Percentiles rank a stretch among this genome's conserved stretches.
Evolutionary conservation across 23 tunicate species (phyloP).

Genomic region (Oikopleura dioica): DNA sequence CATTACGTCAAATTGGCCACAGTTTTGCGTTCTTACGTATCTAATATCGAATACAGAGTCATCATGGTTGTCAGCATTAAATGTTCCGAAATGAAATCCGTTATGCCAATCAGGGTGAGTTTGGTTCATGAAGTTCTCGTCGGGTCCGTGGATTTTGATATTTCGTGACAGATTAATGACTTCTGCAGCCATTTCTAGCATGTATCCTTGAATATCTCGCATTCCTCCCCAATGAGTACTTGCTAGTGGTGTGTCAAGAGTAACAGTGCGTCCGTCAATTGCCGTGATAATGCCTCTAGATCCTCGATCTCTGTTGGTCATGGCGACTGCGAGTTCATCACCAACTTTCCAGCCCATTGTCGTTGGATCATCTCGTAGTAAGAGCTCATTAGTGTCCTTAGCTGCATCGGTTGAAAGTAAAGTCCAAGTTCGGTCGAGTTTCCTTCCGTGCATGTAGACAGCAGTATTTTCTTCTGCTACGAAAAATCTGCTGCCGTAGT

Average conservation of each 20-base stretch:
- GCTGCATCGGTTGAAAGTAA: background rate
- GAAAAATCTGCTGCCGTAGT: too few species aligned
- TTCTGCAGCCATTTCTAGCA: constrained; percentile 7
- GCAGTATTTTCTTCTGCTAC: too few species aligned
- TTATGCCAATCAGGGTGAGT: too few species aligned
- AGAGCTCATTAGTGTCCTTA: background rate
- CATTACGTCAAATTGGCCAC: background rate
- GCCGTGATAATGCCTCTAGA: background rate
- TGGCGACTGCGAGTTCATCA: background rate
- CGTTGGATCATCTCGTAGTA: background rate
- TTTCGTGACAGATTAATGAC: background rate
- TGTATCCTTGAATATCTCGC: background rate
- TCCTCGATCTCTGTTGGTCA: background rate
- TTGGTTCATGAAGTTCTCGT: too few species aligned
- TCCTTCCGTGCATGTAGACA: too few species aligned
- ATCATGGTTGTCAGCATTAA: too few species aligned
- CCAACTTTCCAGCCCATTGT: background rate
- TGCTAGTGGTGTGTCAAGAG: too few species aligned
- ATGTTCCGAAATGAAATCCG: too few species aligned
- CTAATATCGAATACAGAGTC: background rate
- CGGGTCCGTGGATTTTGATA: background rate
- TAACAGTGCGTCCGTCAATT: background rate
- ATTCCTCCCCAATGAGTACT: background rate
- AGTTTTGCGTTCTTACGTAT: background rate
- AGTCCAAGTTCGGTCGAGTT: background rate